A percentile compares a stretch with the other conserved stretches of the same genome.
Evolutionary conservation across 1,140 invertebrate genomes (phyloP).

Genomic region (Zaprionus africanus): DNA sequence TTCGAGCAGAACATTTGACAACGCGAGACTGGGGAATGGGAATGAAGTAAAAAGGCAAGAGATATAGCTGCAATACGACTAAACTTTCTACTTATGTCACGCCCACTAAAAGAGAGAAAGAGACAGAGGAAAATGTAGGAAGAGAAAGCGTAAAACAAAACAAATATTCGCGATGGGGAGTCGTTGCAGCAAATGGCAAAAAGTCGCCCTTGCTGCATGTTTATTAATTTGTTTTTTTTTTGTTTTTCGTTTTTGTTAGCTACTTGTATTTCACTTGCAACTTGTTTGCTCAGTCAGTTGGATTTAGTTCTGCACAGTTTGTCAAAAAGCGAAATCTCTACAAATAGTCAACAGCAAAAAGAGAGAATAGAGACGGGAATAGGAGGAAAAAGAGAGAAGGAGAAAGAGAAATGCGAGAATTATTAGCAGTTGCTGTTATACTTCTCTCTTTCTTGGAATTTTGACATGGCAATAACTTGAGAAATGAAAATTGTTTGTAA

Average conservation of each 20-base stretch:
- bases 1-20: constrained; percentile 57
- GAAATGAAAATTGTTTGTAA: constrained; percentile 3
- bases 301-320: constrained; percentile 55
- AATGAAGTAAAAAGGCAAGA: background rate
- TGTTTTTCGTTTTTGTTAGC: constrained; percentile 52
- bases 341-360: constrained; percentile 39
- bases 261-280: constrained; percentile 50
- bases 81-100: constrained; percentile 28
- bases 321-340: constrained; percentile 38
- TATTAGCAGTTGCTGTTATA: constrained; percentile 53
- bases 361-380: background rate
- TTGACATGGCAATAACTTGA: constrained; percentile 5
- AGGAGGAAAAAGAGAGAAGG: background rate
- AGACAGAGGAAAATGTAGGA: background rate
- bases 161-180: constrained; percentile 24
- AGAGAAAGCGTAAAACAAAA: constrained; percentile 33
- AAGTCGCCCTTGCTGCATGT: constrained; percentile 58
- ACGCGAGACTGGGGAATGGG: background rate
- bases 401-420: constrained; percentile 34
- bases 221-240: constrained; percentile 70
- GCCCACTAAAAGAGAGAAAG: constrained; percentile 21
- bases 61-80: constrained; percentile 4
- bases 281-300: constrained; percentile 65
- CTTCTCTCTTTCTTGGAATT: background rate
- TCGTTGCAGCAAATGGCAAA: constrained; percentile 60